Evolutionary conservation across 1,140 invertebrate genomes (phyloP), one percentile per base, ranked within the genome.

Genomic region (Dreissena rostriformis): DNA sequence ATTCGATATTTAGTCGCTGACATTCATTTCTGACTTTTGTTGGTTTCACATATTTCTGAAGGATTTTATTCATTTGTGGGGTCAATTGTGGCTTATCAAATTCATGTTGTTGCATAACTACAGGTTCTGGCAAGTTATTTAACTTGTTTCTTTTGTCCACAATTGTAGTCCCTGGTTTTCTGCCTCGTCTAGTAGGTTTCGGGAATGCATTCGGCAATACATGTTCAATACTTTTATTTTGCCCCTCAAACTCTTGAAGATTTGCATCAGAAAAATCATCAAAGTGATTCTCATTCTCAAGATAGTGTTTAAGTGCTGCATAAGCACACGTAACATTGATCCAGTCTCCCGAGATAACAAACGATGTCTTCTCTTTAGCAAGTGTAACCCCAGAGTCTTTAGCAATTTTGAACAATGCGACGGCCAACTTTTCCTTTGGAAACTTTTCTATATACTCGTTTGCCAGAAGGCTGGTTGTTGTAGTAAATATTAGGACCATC

Each of bases 401-500:
- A 15, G 72, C n/a, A 7, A 84, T 53, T 28, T 57, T 70, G 65
- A 84, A 49, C 19, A 84, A 51, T 22, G 52, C 22, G 22, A 77
- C 11, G 8, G 74, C 74, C 26, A 84, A 55, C n/a, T 78, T 77
- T 22, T 84, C 82, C 26, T 52, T 26, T 2, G 82, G 51, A 49
- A 84, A 77, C 24, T 15, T 70, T n/a, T 65, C 61, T 8, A 84
- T 67, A 71, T 70, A 84, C 53, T 84, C 82, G 0, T 63, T 10
- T 10, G 82, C 57, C 49, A 84, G 53, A 10, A 65, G 0, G 29
- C 66, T 77, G 10, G 82, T 76, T 15, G 82, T 84, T 19, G 72
- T 68, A 10, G 80, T 82, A 26, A 82, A 82, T 73, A 82, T 73
- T 0, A 52, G 17, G 8, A 82, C 80, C 80, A 82, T 82, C 22